phyloP scores from a whole-genome alignment of 2,888 invertebrate genomes.

The Apomyelois bistriatella region DNA sequence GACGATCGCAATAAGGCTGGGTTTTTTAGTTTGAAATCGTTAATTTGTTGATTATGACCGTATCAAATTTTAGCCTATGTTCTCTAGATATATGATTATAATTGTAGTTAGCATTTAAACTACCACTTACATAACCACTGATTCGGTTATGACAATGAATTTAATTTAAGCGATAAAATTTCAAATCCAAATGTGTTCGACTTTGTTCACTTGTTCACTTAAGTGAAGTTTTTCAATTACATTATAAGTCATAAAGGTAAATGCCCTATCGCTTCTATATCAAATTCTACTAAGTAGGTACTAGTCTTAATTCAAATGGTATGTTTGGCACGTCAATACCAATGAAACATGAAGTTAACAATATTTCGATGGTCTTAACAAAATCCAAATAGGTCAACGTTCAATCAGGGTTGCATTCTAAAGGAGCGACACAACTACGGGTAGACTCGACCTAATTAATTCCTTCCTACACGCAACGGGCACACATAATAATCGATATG shows the following conservation, averaged over 20 bases:
- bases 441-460: conserved; percentile 53
- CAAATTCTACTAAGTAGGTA: neutral
- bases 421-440: neutral
- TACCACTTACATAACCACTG: too few relatives aligned
- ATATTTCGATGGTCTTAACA: neutral
- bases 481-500: conserved; percentile 25
- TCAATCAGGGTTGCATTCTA: conserved; percentile 1
- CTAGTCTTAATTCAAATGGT: neutral
- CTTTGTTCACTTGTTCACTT: too few relatives aligned
- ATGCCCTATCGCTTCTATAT: too few relatives aligned
- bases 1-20: too few relatives aligned
- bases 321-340: neutral
- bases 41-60: neutral
- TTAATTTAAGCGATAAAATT: too few relatives aligned
- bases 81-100: neutral
- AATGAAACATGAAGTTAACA: neutral
- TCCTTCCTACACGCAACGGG: conserved; percentile 35
- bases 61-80: neutral
- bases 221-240: too few relatives aligned
- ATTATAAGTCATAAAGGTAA: too few relatives aligned
- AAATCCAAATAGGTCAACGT: neutral
- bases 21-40: too few relatives aligned
- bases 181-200: too few relatives aligned
- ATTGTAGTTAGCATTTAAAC: too few relatives aligned
- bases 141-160: too few relatives aligned